A percentile compares a stretch with the other conserved stretches of the same genome.
phyloP scores from a whole-genome alignment of 2,797 vertebrate genomes.

The Poeciliopsis gracilis region DNA sequence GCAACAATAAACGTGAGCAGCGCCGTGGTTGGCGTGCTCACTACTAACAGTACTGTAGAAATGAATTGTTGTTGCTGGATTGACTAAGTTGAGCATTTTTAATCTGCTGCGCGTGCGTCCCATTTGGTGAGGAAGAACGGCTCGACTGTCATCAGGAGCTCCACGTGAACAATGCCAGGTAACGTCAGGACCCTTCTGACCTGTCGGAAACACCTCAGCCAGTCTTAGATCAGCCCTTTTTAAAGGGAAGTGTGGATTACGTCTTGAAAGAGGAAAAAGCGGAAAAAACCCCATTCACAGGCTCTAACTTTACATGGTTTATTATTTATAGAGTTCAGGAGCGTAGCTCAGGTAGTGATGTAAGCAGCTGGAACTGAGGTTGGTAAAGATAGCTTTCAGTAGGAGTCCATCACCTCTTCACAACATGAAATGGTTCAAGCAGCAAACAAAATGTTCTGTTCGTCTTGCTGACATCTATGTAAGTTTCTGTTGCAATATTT shows the following conservation, averaged over 20 bases:
- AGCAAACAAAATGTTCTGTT: neutral
- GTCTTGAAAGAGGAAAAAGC: slow-evolving; percentile 33
- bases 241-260: slow-evolving; percentile 57
- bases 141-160: slow-evolving; percentile 20
- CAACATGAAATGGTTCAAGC: neutral
- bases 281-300: slow-evolving; percentile 13
- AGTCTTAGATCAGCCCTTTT: slow-evolving; percentile 35
- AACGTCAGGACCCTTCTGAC: slow-evolving; percentile 31
- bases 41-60: neutral
- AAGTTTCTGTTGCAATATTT: neutral
- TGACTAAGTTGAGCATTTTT: neutral
- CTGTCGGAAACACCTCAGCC: slow-evolving; percentile 13
- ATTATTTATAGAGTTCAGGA: slow-evolving; percentile 59
- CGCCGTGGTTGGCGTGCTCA: neutral
- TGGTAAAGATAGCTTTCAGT: neutral
- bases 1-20: slow-evolving; percentile 14
- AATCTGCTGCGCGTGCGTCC: slow-evolving; percentile 23
- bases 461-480: neutral
- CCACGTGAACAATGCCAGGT: slow-evolving; percentile 20
- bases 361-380: neutral
- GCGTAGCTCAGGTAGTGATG: slow-evolving; percentile 13
- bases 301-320: slow-evolving; percentile 63
- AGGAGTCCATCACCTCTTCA: neutral
- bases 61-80: neutral
- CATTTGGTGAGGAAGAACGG: slow-evolving; percentile 20